Percentiles rank a stretch among this genome's conserved stretches.
phyloP scores from a whole-genome alignment of 1,140 invertebrate genomes.

The Sycophaga agraensis region DNA sequence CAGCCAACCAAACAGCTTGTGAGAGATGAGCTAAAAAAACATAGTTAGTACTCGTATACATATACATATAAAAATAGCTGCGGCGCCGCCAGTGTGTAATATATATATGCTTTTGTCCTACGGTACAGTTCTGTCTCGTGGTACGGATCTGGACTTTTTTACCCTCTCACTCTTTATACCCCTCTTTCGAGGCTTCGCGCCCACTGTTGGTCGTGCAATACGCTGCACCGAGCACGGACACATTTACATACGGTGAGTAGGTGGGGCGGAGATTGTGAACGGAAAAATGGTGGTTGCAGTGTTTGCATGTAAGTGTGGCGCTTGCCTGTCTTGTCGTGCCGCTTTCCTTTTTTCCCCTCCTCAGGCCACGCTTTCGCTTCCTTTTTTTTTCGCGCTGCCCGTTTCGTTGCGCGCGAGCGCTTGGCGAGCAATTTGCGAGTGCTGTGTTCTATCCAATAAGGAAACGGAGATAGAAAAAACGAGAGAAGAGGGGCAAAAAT shows the following conservation, averaged over 20 bases:
- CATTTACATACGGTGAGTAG: constrained; percentile 22
- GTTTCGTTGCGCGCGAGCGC: background rate
- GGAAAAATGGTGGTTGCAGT: constrained; percentile 1
- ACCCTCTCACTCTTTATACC: no score
- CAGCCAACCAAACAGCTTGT: constrained; percentile 60
- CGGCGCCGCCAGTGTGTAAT: background rate
- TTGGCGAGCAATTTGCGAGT: constrained; percentile 16
- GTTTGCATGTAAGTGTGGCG: no score
- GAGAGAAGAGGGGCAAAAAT: background rate
- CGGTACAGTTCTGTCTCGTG: background rate
- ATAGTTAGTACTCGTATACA: constrained; percentile 46
- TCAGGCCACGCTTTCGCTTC: no score
- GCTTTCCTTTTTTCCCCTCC: background rate
- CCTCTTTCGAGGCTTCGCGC: background rate
- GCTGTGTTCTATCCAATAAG: constrained; percentile 13
- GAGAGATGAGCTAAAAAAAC: constrained; percentile 56
- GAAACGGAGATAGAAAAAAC: constrained; percentile 8
- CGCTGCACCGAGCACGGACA: background rate
- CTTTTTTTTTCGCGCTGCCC: background rate
- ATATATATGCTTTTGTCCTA: constrained; percentile 17
- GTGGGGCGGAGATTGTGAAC: background rate
- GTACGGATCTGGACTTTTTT: no score
- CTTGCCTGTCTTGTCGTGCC: background rate
- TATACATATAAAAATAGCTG: constrained; percentile 9
- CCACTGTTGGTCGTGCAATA: background rate